Evolutionary conservation across 2,797 vertebrate species (phyloP).

Genomic region (Macroramphosus scolopax): DNA sequence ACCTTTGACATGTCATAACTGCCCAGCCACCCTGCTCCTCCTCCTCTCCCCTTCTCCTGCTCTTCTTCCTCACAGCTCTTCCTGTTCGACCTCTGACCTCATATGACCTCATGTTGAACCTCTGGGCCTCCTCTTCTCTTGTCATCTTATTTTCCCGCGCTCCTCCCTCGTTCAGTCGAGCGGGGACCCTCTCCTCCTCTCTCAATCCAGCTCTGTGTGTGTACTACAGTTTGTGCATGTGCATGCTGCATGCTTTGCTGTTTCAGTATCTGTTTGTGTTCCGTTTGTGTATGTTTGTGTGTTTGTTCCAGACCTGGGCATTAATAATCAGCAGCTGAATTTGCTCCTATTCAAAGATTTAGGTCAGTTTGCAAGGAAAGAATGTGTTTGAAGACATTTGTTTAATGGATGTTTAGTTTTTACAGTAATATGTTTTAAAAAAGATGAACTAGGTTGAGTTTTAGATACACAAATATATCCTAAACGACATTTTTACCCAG

Average conservation of each 20-base stretch:
- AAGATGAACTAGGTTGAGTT: too few relatives aligned
- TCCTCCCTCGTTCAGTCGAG: constrained; percentile 70
- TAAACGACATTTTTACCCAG: background rate
- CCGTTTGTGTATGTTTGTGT: constrained; percentile 16
- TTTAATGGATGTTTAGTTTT: background rate
- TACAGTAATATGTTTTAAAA: too few relatives aligned
- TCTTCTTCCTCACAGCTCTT: constrained; percentile 82
- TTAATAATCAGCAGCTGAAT: too few relatives aligned
- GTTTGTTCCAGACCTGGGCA: too few relatives aligned
- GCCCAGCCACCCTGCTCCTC: constrained; percentile 72
- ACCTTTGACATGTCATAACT: constrained; percentile 78
- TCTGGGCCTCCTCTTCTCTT: constrained; percentile 81
- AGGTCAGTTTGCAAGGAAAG: too few relatives aligned
- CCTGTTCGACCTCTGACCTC: constrained; percentile 87
- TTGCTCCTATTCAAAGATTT: too few relatives aligned
- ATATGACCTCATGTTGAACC: constrained; percentile 83
- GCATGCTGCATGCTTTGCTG: constrained; percentile 66
- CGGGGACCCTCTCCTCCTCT: constrained; percentile 71
- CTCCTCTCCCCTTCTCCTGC: constrained; percentile 61
- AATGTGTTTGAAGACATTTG: constrained; percentile 5
- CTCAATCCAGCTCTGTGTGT: constrained; percentile 71
- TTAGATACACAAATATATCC: background rate
- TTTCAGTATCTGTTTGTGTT: constrained; percentile 28
- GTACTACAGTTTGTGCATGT: constrained; percentile 67
- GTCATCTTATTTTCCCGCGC: constrained; percentile 71